Evolutionary conservation across 2,888 invertebrate species (phyloP).

Genomic region (Ennomos fuscantarius): DNA sequence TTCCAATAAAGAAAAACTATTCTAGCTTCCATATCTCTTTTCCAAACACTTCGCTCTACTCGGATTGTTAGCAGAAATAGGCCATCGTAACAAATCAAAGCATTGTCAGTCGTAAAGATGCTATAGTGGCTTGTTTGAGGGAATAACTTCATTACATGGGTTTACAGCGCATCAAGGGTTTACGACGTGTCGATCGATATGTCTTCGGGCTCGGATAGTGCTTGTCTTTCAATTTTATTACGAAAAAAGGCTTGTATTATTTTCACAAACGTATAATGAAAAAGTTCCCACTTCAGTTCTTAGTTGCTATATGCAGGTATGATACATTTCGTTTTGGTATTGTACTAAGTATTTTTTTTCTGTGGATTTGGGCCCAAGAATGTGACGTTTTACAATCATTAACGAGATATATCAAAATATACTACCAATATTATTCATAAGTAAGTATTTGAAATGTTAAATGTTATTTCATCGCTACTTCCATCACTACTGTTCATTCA

Average conservation of each 20-base stretch:
- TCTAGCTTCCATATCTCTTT: too few relatives aligned
- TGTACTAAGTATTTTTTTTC: not conserved
- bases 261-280: not conserved
- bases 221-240: constrained; percentile 35
- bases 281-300: too few relatives aligned
- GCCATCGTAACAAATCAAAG: constrained; percentile 46
- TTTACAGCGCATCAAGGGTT: constrained; percentile 69
- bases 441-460: too few relatives aligned
- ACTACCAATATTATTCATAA: too few relatives aligned
- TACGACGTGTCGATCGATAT: constrained; percentile 60
- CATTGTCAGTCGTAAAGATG: constrained; percentile 62
- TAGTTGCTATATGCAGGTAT: too few relatives aligned
- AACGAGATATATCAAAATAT: too few relatives aligned
- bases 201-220: constrained; percentile 36
- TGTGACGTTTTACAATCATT: too few relatives aligned
- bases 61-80: constrained; percentile 41
- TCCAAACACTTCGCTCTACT: constrained; percentile 3
- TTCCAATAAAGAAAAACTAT: too few relatives aligned
- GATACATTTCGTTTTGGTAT: too few relatives aligned
- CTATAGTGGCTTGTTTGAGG: constrained; percentile 73
- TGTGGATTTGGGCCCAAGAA: too few relatives aligned
- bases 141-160: constrained; percentile 69
- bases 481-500: too few relatives aligned
- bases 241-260: constrained; percentile 31
- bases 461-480: too few relatives aligned